phyloP scores from a whole-genome alignment of 1,140 invertebrate genomes.

The Papilio xuthus region DNA sequence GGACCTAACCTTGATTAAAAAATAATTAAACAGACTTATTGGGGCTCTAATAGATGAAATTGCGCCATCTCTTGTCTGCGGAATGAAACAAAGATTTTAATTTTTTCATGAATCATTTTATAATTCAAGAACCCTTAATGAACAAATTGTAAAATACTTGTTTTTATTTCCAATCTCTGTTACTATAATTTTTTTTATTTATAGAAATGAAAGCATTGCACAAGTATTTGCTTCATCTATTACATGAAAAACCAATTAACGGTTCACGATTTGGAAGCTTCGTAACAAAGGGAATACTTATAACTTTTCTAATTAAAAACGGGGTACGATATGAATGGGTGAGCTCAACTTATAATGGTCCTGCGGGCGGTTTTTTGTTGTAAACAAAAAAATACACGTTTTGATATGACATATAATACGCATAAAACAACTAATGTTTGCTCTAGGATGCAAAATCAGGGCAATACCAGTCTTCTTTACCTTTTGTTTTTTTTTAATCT shows the following conservation, averaged over 20 bases:
- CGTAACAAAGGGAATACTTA: constrained; percentile 19
- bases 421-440: background rate
- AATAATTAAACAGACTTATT: too few species aligned
- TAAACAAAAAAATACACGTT: background rate
- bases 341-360: background rate
- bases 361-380: background rate
- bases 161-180: background rate
- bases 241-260: constrained; percentile 9
- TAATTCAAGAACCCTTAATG: too few species aligned
- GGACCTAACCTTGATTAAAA: too few species aligned
- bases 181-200: background rate
- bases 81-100: too few species aligned
- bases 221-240: background rate
- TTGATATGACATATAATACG: background rate
- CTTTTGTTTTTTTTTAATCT: constrained; percentile 6
- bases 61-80: too few species aligned
- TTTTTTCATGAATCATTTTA: too few species aligned
- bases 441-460: background rate
- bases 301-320: constrained; percentile 21
- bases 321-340: background rate
- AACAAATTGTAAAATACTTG: background rate
- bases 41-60: too few species aligned
- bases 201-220: background rate
- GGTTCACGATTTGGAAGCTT: constrained; percentile 16
- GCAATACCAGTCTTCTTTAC: background rate